Percentiles rank a stretch among this genome's conserved stretches.
phyloP scores from a whole-genome alignment of 2,888 invertebrate genomes.

The Phaedon cochleariae region DNA sequence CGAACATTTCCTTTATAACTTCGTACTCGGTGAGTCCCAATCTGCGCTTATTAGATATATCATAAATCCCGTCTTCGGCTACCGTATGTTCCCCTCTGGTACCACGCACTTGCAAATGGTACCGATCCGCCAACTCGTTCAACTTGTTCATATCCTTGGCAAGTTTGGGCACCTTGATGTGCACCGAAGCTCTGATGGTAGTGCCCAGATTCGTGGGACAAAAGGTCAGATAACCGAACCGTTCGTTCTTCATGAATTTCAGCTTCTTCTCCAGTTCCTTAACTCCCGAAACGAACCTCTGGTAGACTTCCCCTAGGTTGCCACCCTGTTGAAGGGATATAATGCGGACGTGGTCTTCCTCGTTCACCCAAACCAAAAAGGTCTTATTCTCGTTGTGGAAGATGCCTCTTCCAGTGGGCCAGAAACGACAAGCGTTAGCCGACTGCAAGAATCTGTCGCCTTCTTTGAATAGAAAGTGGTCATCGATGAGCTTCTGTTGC shows the following conservation, averaged over 20 bases:
- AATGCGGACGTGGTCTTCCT: constrained; percentile 96
- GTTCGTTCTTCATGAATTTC: constrained; percentile 67
- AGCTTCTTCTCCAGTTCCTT: constrained; percentile 64
- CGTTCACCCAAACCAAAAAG: constrained; percentile 96
- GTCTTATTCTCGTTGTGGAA: constrained; percentile 95
- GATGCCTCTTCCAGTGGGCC: constrained; percentile 94
- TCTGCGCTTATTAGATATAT: constrained; percentile 73
- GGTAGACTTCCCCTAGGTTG: constrained; percentile 80
- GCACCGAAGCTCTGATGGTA: constrained; percentile 75
- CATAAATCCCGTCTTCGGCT: constrained; percentile 69
- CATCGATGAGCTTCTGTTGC: constrained; percentile 94
- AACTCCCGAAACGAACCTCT: constrained; percentile 64
- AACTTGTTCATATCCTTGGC: constrained; percentile 64
- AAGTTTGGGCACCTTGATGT: constrained; percentile 72
- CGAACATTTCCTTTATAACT: constrained; percentile 71
- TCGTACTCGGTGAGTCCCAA: constrained; percentile 72
- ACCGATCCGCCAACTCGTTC: constrained; percentile 67
- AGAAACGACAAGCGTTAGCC: constrained; percentile 93
- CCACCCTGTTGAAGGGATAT: constrained; percentile 98
- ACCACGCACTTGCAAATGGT: constrained; percentile 69
- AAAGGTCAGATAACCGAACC: constrained; percentile 75
- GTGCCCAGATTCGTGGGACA: constrained; percentile 79
- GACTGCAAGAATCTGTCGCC: constrained; percentile 89
- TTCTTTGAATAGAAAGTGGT: constrained; percentile 97
- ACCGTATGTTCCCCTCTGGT: constrained; percentile 72